These are phyloP conservation scores for Caerostris darwini DNA, from an alignment of 1,140 invertebrate species.

Conservation along the genomic window DNA sequence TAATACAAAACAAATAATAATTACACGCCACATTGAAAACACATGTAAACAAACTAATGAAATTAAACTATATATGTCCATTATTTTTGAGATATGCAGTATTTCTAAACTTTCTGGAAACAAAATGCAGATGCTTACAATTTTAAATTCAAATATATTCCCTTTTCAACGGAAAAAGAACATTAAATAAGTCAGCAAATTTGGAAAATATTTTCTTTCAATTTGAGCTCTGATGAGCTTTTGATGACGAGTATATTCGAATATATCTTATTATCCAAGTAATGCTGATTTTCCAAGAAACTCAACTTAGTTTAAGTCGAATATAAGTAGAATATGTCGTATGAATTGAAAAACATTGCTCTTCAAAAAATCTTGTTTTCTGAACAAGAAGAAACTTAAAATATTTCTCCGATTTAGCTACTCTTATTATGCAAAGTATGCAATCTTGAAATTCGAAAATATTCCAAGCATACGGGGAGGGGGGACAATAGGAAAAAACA, in stretches of 20 bases:
- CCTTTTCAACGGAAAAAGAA: not conserved
- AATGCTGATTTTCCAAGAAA: not conserved
- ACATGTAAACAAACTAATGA: too few relatives aligned
- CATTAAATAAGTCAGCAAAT: not conserved
- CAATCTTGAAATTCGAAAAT: not conserved
- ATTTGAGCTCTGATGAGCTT: not conserved
- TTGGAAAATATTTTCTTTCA: not conserved
- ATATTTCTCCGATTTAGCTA: slow-evolving; percentile 39
- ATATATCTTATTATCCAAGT: too few relatives aligned
- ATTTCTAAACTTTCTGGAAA: not conserved
- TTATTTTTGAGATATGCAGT: too few relatives aligned
- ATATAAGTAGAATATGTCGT: not conserved
- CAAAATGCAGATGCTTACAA: not conserved
- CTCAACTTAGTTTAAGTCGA: not conserved
- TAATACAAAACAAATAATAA: too few relatives aligned
- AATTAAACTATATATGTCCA: too few relatives aligned
- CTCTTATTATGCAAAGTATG: slow-evolving; percentile 36
- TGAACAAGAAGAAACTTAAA: not conserved
- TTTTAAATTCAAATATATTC: not conserved
- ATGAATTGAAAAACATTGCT: slow-evolving; percentile 4
- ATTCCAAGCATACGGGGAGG: not conserved
- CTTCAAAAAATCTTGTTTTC: not conserved
- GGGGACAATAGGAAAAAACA: not conserved
- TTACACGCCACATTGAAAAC: too few relatives aligned
- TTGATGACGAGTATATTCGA: not conserved